These are phyloP conservation scores for Calidris pugnax DNA, from an alignment of 2,113 vertebrate genomes.

Conservation along the genomic window DNA sequence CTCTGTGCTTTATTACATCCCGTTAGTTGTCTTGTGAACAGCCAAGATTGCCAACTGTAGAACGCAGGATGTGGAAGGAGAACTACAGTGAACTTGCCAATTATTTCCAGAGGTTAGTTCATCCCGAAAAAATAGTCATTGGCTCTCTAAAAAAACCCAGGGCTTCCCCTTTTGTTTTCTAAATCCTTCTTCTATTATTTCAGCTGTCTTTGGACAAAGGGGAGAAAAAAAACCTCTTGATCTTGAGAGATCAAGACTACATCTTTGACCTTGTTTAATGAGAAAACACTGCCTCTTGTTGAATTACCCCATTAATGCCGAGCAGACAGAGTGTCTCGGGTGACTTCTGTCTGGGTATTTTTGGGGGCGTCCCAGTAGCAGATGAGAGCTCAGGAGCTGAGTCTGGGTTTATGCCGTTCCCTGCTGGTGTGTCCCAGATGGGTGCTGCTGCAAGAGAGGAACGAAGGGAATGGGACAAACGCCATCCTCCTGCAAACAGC, in stretches of 20 bases:
- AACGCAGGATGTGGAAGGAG: background rate
- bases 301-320: background rate
- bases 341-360: background rate
- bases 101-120: conserved; percentile 45
- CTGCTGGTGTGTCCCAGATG: background rate
- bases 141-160: background rate
- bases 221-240: background rate
- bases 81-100: background rate
- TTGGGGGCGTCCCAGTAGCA: background rate
- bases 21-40: background rate
- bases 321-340: background rate
- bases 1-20: background rate
- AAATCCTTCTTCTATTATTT: conserved; percentile 51
- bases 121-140: background rate
- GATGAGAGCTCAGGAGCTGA: background rate
- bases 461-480: background rate
- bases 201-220: conserved; percentile 56
- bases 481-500: background rate
- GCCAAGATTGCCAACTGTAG: background rate
- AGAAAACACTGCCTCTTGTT: conserved; percentile 10
- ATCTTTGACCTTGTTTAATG: conserved; percentile 22
- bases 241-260: conserved; percentile 1
- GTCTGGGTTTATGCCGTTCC: background rate
- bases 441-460: background rate
- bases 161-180: conserved; percentile 6